Evolutionary conservation across 2,888 invertebrate genomes (phyloP), one percentile per base, ranked within the genome.

Genomic region (Chrysomela aeneicollis): DNA sequence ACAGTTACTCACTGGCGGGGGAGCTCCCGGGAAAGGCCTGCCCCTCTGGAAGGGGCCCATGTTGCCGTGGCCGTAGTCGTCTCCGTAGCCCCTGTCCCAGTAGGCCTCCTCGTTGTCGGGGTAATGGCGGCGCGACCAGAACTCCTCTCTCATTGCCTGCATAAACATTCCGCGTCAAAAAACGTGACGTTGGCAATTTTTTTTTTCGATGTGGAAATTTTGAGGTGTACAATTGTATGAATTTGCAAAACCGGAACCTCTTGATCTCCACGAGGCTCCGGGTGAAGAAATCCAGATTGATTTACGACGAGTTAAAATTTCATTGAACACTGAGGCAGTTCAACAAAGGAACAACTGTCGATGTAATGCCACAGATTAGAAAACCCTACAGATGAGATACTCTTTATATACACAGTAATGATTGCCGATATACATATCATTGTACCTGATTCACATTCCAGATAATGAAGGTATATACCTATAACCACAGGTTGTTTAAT

Each of bases 81-180:
- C 91, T 74, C 91, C 91, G 73, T 89, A 91, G 0, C 91, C 86
- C 18, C 92, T 86, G 49, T 95, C 95, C 95, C 95, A 95, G 82
- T 93, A 95, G 83, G 90, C 86, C 73, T 91, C 87, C 79, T 93
- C 93, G 69, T 93, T 93, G 60, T 85, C 86, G 19, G 87, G 87
- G 80, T 87, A 86, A 67, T 90, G 89, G 61, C 89, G 86, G 0
- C 89, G 84, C 66, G 87, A 87, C 88, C 89, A 89, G 75, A 87
- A 85, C 79, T 89, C 89, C 77, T 89, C 88, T 66, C 90, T 86
- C 79, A 90, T 86, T 70, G 89, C 84, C 83, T 83, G 64, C 6
- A 47, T 19, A 32, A 30, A 32, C n/a, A 2, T 50, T 68, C 52
- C 60, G 42, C 67, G 66, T 21, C 47, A 49, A 51, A 35, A 49